Conservation (phyloP, 2,888 invertebrate species). For the Dryocosmus kuriphilus region DNA sequence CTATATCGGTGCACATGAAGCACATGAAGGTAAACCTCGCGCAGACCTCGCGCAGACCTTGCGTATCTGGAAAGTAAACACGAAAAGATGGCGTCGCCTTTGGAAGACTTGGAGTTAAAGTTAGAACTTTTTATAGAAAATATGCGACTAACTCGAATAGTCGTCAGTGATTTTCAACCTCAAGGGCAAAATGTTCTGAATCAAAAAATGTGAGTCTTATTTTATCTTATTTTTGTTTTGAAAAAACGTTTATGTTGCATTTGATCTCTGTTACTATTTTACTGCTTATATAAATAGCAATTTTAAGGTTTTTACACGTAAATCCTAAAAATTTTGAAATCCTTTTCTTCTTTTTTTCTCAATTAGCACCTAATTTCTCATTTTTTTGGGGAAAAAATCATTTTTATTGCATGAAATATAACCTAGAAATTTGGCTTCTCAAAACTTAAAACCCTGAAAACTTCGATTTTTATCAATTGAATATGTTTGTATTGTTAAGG, state of each 20-base stretch:
- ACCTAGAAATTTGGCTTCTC: not conserved
- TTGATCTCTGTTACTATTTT: conserved; percentile 10
- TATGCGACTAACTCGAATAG: conserved; percentile 98
- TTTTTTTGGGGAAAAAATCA: not conserved
- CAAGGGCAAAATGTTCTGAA: conserved; percentile 98
- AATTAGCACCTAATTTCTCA: not conserved
- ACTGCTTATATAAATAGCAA: not conserved
- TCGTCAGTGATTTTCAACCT: conserved; percentile 98
- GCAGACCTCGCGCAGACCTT: no score
- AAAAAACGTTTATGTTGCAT: not conserved
- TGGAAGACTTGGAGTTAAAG: conserved; percentile 95
- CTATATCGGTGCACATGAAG: no score
- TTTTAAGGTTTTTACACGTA: not conserved
- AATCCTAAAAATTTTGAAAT: no score
- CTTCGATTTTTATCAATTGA: no score
- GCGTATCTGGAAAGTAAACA: conserved; percentile 36
- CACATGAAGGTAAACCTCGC: no score
- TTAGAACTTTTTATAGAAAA: conserved; percentile 98
- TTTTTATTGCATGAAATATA: not conserved
- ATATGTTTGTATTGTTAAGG: no score
- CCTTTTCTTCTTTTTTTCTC: not conserved
- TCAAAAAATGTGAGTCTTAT: conserved; percentile 92
- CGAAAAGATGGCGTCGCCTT: conserved; percentile 85
- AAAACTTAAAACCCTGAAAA: no score
- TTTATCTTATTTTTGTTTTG: not conserved